A percentile compares a stretch with the other conserved stretches of the same genome.
Conservation (phyloP, 2,113 vertebrate genomes). For the Phyllostomus discolor region DNA sequence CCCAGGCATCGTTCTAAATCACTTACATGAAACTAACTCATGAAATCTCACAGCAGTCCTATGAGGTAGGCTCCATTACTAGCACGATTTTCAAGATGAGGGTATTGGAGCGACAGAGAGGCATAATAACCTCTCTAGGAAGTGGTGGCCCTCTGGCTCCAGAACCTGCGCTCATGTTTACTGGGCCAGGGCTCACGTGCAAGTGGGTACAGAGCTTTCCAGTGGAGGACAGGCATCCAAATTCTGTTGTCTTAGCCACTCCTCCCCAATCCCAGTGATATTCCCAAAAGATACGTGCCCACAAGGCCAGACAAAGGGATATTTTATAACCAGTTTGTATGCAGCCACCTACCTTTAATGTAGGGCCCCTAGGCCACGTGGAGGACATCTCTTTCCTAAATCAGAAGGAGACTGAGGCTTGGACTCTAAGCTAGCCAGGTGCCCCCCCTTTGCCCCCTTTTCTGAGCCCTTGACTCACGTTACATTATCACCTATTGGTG, state of each 20-base stretch:
- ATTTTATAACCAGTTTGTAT: background rate
- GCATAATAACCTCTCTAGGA: background rate
- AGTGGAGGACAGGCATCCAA: background rate
- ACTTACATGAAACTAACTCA: background rate
- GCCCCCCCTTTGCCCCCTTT: background rate
- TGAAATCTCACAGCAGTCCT: background rate
- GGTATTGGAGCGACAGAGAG: background rate
- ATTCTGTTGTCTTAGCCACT: background rate
- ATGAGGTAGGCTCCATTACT: background rate
- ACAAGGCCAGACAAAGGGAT: background rate
- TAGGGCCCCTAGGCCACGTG: background rate
- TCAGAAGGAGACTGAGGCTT: background rate
- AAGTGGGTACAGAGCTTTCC: background rate
- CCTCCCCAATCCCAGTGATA: background rate
- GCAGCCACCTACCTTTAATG: background rate
- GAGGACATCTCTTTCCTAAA: background rate
- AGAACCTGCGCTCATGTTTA: background rate
- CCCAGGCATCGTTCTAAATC: background rate
- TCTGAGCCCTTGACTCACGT: background rate
- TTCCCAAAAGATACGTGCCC: background rate
- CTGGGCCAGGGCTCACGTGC: background rate
- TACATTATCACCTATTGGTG: background rate
- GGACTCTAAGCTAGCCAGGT: background rate
- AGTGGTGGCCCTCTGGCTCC: background rate
- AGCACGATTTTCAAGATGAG: slow-evolving; percentile 2